Evolutionary conservation across 2,113 vertebrate genomes (phyloP), one percentile per base, ranked within the genome.

Genomic region (Probosciger aterrimus): DNA sequence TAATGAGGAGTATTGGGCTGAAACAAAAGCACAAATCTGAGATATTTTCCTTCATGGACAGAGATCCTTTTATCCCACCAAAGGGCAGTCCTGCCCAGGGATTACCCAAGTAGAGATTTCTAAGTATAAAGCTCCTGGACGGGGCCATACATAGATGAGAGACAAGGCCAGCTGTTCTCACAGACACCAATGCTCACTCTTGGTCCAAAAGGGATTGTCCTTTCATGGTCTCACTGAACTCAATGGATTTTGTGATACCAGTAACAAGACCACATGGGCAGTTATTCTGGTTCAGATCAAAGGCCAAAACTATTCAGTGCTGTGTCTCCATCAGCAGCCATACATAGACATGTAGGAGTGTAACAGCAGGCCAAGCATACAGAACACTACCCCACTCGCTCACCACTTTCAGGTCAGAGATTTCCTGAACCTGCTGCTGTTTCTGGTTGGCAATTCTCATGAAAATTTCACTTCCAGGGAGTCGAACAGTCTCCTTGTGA

Each of bases 1-100:
- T 92, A 94, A 94, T n/a, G 24, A 65, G 83, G 78, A 86, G 75
- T 83, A 86, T 8, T 83, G 30, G 71, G 77, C 35, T 87, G 75
- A 93, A 86, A 90, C 44, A 83, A 94, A 86, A 62, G 76, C 78
- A 91, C 64, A 90, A 80, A 79, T 82, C 57, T 90, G 49, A 85
- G 35, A 25, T 49, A 69, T 35, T 4, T 3, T 75, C 33, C 49
- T 75, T 65, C 18, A 74, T 14, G 18, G 20, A 89, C 50, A 87
- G 27, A 78, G 60, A 71, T 50, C 49, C 30, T 92, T 81, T 71
- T 85, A 60, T 63, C 28, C 35, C 53, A 91, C 44, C 70, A 86
- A 80, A 82, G 49, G 52, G 50, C 70, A 75, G 55, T 57, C 25
- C 86, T 91, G 31, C 39, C 50, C 82, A 83, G 46, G 37, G 60